A percentile compares a stretch with the other conserved stretches of the same genome.
Conservation (phyloP, 2,797 vertebrate species). For the Phalloptychus januarius region DNA sequence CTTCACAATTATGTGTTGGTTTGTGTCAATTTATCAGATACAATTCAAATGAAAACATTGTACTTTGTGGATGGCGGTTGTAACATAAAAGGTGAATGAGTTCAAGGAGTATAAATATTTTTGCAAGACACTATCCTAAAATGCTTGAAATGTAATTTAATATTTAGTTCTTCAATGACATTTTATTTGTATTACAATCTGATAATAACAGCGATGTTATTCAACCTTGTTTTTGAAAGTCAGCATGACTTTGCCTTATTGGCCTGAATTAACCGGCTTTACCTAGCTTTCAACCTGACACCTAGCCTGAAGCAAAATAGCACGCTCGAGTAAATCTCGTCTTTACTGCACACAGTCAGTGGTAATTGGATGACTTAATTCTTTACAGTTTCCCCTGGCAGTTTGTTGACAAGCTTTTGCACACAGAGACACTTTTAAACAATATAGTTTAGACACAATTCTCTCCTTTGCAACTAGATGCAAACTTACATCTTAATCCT, state of each 20-base stretch:
- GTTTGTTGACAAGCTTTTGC: neutral
- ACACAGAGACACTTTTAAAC: neutral
- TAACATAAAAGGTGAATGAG: neutral
- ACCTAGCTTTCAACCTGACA: neutral
- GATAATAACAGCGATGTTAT: neutral
- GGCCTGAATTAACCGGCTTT: neutral
- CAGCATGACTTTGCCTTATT: neutral
- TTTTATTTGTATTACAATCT: neutral
- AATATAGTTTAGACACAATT: neutral
- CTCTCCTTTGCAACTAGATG: neutral
- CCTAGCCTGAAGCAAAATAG: slow-evolving; percentile 9
- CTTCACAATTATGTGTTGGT: neutral
- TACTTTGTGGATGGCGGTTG: neutral
- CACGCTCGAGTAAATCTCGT: neutral
- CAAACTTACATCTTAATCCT: neutral
- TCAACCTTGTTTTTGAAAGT: neutral
- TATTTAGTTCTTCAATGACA: neutral
- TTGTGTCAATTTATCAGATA: neutral
- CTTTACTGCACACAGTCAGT: neutral
- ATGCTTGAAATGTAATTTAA: neutral
- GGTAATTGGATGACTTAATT: slow-evolving; percentile 9
- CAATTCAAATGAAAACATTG: neutral
- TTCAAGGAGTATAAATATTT: neutral
- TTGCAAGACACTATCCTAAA: neutral
- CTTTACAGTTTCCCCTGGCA: neutral